Base-by-base conservation (phyloP, 2,888 invertebrate genomes). In the Nowickia ferox region DNA sequence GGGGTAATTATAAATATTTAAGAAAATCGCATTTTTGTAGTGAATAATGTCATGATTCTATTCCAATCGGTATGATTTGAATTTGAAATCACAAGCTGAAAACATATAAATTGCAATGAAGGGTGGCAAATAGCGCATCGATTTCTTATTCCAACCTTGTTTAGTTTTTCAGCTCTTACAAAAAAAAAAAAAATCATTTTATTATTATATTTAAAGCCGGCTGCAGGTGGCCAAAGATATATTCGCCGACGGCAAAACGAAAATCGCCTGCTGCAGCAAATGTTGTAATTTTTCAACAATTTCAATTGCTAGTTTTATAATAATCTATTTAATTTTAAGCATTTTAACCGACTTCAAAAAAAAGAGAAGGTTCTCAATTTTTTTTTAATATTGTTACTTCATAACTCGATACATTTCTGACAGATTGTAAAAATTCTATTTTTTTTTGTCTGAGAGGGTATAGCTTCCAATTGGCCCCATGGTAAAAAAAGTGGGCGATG, bases 61-160 rank as follows among this genome's bases (percentile, higher is more conserved):
- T 53, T 53, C n/a, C 17, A 53, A 17, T 5, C 53, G 6, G 1
- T 10, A 46, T 22, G 65, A 15, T 46, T 65, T 65, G 2, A 65
- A 65, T 19, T n/a, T 30, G 17, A 44, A 44, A 63, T 44, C 63
- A 19, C 5, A 1, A 13, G 63, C 19, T 42, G 11, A 42, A 63
- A 66, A 48, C 51, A 38, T 38, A 51, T 15, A 19, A 48, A 48
- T 30, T 38, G 13, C 3, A 38, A 11, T 66, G 5, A 66, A 9
- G 38, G 48, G 8, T 66, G 30, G n/a, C 19, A 42, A 48, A 48
- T 38, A 66, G 30, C 48, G 15, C 48, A 66, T 42, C 69, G 55
- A 55, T 69, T 69, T 55, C 53, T 55, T 55, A 30, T 69, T 40
- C 42, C 55, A 69, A 19, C 9, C 55, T 69, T 69, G 55, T 66